Base-by-base conservation (phyloP, 2,797 vertebrate genomes). In the Avahi laniger region DNA sequence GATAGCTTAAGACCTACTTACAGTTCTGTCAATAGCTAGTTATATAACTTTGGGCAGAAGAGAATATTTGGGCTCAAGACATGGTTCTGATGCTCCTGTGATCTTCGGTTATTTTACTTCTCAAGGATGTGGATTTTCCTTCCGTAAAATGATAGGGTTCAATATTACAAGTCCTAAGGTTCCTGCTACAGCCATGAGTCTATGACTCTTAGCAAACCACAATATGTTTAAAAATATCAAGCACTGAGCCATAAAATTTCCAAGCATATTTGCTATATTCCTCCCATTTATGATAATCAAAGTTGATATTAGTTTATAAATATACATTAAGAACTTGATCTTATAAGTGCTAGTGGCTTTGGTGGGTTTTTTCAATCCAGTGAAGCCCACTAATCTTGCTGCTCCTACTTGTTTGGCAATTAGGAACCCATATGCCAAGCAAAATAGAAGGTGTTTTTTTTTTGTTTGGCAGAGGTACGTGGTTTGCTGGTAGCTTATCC, bases 231-330 rank as follows among this genome's bases (percentile, higher is more conserved):
- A 93, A 75, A 86, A 85, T 65, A 81, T 52, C 30, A 84, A 90
- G 38, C 5, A 8, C 0, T 88, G 73, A 88, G 18, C 38, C 87
- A 85, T 93, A 88, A 89, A 76, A 88, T 76, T 79, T 97, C 79
- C 79, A 97, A 97, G 69, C 65, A 85, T 1, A 2, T 92, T 94
- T 92, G 89, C 89, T 95, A 69, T 89, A 82, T 83, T 97, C 98
- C 92, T 38, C 81, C 84, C 95, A 73, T 89, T 48, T 52, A 59
- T 72, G 78, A 82, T 96, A 97, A 91, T 97, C 70, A 94, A 88
- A 89, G 75, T 88, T 35, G 30, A 86, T 89, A 91, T 95, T 94
- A 93, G 18, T 18, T 75, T 30, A 13, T 93, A 79, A 82, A 93
- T 76, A 94, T 22, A 86, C 35, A 97, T 81, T 26, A 92, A 0